Percentiles rank a stretch among this genome's conserved stretches.
These are phyloP conservation scores for Ambastaia sidthimunki DNA, from an alignment of 2,797 vertebrate genomes.

Conservation along the genomic window DNA sequence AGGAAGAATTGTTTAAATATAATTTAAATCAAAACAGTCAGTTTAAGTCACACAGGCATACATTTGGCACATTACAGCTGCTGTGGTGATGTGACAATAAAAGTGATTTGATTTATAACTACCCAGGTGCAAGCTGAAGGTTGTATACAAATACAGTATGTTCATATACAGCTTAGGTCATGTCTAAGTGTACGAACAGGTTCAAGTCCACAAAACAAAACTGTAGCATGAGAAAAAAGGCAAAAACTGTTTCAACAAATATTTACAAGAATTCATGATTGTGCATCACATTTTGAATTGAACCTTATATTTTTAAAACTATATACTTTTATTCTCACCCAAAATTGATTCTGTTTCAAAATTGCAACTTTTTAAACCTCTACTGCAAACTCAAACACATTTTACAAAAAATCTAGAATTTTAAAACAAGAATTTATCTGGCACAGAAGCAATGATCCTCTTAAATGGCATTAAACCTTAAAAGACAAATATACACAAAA, in stretches of 20 bases:
- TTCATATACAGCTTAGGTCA: background rate
- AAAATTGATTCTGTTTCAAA: background rate
- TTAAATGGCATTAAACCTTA: too few relatives aligned
- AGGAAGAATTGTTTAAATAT: background rate
- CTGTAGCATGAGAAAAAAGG: background rate
- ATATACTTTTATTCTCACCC: background rate
- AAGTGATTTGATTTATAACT: too few relatives aligned
- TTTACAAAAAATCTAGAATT: too few relatives aligned
- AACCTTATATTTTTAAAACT: background rate
- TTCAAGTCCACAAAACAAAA: background rate
- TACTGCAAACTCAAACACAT: too few relatives aligned
- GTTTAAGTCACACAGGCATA: slow-evolving; percentile 1
- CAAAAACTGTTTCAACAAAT: background rate
- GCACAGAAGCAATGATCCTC: too few relatives aligned
- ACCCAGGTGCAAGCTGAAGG: background rate
- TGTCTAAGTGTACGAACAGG: background rate
- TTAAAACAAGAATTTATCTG: too few relatives aligned
- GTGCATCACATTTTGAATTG: too few relatives aligned
- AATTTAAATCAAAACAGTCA: background rate
- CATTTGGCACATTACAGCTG: slow-evolving; percentile 46
- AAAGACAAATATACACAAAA: too few relatives aligned
- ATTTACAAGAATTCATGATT: background rate
- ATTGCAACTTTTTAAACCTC: too few relatives aligned
- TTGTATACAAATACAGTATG: background rate
- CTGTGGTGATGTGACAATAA: too few relatives aligned